Conservation (phyloP, 2,797 vertebrate species). For the Eulemur coronatus region DNA sequence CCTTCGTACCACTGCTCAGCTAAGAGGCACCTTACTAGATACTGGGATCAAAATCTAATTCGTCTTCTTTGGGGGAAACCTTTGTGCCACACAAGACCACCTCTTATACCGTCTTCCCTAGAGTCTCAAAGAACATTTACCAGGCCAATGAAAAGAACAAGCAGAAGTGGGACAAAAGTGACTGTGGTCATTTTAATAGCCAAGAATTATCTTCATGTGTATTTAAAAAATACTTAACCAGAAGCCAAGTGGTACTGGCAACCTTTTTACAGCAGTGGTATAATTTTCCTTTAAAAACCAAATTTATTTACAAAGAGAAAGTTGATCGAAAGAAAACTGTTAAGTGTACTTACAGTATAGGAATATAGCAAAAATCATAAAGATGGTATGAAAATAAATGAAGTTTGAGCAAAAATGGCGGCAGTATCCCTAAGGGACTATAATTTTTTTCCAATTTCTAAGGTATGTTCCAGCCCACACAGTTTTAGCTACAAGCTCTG, state of each 20-base stretch:
- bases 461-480: neutral
- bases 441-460: neutral
- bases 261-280: neutral
- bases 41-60: neutral
- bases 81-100: neutral
- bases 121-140: fast-evolving
- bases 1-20: neutral
- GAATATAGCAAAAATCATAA: neutral
- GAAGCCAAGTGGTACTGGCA: neutral
- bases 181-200: fast-evolving
- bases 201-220: fast-evolving
- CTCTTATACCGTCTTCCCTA: fast-evolving
- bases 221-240: neutral
- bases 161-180: neutral
- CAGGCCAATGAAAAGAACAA: neutral
- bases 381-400: fast-evolving
- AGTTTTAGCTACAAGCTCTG: neutral
- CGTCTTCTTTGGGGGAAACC: neutral
- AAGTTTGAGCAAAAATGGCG: neutral
- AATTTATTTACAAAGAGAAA: neutral
- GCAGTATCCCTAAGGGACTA: neutral
- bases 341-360: fast-evolving
- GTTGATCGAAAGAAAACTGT: neutral
- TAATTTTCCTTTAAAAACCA: neutral
- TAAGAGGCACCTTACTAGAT: fast-evolving